These are phyloP conservation scores for Leuctra nigra DNA, from an alignment of 2,888 invertebrate species.

Conservation along the genomic window DNA sequence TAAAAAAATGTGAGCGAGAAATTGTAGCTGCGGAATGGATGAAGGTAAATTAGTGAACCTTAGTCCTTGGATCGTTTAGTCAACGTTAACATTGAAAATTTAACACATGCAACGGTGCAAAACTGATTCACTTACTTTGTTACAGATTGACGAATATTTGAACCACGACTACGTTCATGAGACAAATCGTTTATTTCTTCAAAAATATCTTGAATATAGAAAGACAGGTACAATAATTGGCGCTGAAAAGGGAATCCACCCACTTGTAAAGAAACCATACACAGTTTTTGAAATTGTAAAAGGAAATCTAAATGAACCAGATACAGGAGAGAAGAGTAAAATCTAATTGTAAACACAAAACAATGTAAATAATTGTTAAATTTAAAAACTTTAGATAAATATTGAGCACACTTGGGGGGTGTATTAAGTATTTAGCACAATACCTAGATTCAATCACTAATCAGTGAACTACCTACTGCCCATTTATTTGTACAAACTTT, in stretches of 20 bases:
- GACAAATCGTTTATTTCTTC: conserved; percentile 60
- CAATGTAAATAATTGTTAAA: no score
- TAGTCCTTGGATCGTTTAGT: neutral
- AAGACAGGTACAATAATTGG: conserved; percentile 51
- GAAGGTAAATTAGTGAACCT: conserved; percentile 45
- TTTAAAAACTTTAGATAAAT: no score
- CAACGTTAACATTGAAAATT: no score
- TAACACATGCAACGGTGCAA: no score
- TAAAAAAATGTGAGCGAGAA: conserved; percentile 67
- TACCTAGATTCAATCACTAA: no score
- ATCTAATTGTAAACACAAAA: no score
- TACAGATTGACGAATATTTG: conserved; percentile 54
- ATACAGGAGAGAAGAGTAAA: conserved; percentile 4
- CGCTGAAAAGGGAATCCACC: conserved; percentile 9
- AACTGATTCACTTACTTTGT: no score
- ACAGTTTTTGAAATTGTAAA: conserved; percentile 5
- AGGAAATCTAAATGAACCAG: neutral
- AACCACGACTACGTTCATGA: conserved; percentile 64
- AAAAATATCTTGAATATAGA: conserved; percentile 58
- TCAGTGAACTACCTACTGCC: no score
- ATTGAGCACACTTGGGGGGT: no score
- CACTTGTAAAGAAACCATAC: conserved; percentile 14
- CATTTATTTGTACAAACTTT: no score
- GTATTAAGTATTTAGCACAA: no score
- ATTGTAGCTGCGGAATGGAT: conserved; percentile 77